Evolutionary conservation across 2,888 invertebrate species (phyloP).

Genomic region (Hetaerina titia): DNA sequence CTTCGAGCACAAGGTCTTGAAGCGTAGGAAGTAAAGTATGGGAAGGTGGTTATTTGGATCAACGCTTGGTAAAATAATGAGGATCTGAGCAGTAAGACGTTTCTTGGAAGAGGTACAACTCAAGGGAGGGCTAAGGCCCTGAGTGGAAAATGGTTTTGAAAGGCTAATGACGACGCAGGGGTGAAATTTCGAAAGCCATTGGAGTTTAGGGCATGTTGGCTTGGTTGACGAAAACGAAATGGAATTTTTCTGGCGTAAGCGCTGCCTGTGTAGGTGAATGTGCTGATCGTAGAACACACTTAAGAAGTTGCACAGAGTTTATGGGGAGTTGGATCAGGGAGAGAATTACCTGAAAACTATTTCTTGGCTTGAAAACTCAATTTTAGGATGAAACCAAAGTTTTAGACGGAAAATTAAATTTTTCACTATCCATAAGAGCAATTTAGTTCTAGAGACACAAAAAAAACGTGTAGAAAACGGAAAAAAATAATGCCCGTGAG

Average conservation of each 20-base stretch:
- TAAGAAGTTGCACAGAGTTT: not conserved
- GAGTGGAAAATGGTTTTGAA: not conserved
- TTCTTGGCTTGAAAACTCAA: not conserved
- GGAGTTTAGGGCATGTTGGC: not conserved
- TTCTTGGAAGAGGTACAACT: not conserved
- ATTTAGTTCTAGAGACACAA: too few species aligned
- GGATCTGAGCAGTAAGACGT: not conserved
- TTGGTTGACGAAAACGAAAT: not conserved
- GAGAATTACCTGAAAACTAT: not conserved
- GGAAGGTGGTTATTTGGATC: not conserved
- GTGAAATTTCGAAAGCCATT: not conserved
- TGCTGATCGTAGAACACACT: too few species aligned
- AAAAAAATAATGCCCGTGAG: too few species aligned
- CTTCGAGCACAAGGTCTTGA: not conserved
- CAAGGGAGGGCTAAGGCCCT: not conserved
- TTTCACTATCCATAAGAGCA: too few species aligned
- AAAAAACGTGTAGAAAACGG: too few species aligned
- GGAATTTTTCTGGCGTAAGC: not conserved
- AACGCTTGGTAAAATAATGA: not conserved
- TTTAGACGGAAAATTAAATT: too few species aligned
- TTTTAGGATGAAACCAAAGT: too few species aligned
- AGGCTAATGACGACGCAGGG: not conserved
- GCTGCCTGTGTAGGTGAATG: too few species aligned
- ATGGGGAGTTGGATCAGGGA: not conserved
- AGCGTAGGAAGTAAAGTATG: not conserved